These are phyloP conservation scores for Pithys albifrons DNA, from an alignment of 2,113 vertebrate species.

Conservation along the genomic window DNA sequence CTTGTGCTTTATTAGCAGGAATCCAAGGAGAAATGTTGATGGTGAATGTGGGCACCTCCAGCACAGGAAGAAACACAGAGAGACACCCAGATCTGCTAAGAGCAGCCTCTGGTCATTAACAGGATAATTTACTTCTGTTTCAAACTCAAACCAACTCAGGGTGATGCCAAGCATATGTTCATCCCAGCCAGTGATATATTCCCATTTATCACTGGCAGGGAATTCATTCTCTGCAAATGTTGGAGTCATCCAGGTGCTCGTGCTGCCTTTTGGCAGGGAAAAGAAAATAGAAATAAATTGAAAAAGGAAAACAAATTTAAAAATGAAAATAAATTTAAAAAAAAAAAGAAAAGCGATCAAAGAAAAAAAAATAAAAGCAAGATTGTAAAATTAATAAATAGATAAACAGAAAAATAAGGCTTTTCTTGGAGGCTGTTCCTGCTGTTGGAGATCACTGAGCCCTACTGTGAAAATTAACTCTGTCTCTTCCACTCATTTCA, in stretches of 20 bases:
- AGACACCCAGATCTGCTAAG: not conserved
- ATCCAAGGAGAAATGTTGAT: not conserved
- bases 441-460: not conserved
- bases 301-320: not conserved
- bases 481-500: not conserved
- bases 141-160: slow-evolving; percentile 29
- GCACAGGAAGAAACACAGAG: not conserved
- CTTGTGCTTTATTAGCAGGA: not conserved
- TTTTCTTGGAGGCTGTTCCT: not conserved
- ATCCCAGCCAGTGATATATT: not conserved
- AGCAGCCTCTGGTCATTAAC: not conserved
- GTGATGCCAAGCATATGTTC: slow-evolving; percentile 39
- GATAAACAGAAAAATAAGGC: not conserved
- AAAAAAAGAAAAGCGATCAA: not conserved
- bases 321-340: not conserved
- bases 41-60: not conserved
- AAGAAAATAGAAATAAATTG: not conserved
- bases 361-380: not conserved
- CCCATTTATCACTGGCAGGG: not conserved
- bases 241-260: not conserved
- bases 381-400: not conserved
- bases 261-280: not conserved
- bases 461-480: not conserved
- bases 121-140: slow-evolving; percentile 42
- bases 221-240: not conserved